Conservation (phyloP, 2,797 vertebrate genomes). For the Chloroceryle amazona region DNA sequence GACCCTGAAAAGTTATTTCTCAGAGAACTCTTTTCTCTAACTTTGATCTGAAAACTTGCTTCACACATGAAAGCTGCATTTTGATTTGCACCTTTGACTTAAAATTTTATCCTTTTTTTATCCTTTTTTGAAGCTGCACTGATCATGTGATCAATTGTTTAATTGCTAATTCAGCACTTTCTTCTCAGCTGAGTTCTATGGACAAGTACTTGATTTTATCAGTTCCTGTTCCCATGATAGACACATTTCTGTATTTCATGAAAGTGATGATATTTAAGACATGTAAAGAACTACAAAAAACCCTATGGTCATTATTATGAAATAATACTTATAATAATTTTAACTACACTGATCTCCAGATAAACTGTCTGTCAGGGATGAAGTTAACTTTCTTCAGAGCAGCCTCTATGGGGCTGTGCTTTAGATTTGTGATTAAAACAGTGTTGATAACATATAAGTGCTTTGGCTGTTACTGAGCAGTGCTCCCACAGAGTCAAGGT, state of each 20-base stretch:
- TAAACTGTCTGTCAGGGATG: background rate
- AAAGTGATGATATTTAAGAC: background rate
- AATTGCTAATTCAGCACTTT: background rate
- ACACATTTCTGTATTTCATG: background rate
- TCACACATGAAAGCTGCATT: background rate
- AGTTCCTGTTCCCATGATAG: background rate
- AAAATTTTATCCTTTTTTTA: background rate
- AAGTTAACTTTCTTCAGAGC: background rate
- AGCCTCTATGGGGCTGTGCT: background rate
- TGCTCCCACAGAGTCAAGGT: background rate
- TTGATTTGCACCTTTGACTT: background rate
- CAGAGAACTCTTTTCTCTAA: background rate
- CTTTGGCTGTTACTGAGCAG: background rate
- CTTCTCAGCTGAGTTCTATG: background rate
- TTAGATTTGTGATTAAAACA: background rate
- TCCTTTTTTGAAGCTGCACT: background rate
- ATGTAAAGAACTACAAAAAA: background rate
- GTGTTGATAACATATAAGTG: background rate
- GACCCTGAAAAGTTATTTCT: background rate
- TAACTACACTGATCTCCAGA: background rate
- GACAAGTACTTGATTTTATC: background rate
- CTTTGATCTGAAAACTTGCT: background rate
- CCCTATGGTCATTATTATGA: fast-evolving
- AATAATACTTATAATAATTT: background rate
- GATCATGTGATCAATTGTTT: background rate